A percentile compares a stretch with the other conserved stretches of the same genome.
These are phyloP conservation scores for Scaptodrosophila latifasciaeformis DNA, from an alignment of 2,888 invertebrate species.

Conservation along the genomic window DNA sequence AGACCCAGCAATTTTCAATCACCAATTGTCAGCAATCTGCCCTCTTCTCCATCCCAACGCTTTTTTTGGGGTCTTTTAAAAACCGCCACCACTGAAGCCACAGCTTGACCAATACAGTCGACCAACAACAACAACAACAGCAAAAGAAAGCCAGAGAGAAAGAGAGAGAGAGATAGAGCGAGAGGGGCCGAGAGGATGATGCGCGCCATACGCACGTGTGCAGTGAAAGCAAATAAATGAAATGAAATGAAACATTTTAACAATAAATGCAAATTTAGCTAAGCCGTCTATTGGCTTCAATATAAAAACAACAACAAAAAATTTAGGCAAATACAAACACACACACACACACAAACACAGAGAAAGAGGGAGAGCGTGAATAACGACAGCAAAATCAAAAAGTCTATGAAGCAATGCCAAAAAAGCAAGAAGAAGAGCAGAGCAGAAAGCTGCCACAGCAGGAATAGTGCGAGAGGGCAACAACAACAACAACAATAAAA, in stretches of 20 bases:
- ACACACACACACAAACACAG: conserved; percentile 1
- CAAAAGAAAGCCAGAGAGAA: no score
- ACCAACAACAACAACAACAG: no score
- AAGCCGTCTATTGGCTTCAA: conserved; percentile 54
- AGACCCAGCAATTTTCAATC: no score
- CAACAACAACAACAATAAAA: neutral
- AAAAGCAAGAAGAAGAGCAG: conserved; percentile 28
- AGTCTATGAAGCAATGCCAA: conserved; percentile 52
- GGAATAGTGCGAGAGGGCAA: conserved; percentile 11
- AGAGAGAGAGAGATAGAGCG: no score
- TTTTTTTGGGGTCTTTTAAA: no score
- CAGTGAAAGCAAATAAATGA: conserved; percentile 45
- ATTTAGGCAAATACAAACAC: no score
- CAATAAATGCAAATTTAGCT: conserved; percentile 65
- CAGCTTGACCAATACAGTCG: no score
- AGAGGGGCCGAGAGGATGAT: no score
- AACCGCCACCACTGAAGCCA: no score
- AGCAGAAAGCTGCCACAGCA: conserved; percentile 12
- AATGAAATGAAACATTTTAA: conserved; percentile 65
- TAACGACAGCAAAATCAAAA: conserved; percentile 34
- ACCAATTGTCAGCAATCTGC: no score
- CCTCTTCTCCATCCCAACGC: no score
- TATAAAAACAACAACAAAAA: conserved; percentile 17
- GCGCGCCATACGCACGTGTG: conserved; percentile 24
- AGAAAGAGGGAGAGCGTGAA: no score